Percentiles rank a stretch among this genome's conserved stretches.
Conservation (phyloP, 23 tunicate genomes). For the Halocynthia roretzi region DNA sequence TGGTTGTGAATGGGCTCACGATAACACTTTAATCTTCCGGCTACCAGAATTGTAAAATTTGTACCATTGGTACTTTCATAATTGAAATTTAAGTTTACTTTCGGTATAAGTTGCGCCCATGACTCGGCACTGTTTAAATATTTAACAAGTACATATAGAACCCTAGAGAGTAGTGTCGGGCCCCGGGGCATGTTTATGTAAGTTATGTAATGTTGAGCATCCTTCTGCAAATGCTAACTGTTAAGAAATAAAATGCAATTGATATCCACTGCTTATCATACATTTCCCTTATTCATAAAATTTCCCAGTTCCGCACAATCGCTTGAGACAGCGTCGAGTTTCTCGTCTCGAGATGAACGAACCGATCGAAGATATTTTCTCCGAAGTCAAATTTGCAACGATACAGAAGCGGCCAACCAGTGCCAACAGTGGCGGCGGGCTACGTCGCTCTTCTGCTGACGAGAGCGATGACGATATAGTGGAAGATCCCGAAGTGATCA, state of each 20-base stretch:
- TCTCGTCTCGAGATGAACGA: constrained; percentile 85
- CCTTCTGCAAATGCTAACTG: too few relatives aligned
- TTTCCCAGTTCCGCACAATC: constrained; percentile 4
- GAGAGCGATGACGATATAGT: constrained; percentile 41
- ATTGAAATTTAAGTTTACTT: too few relatives aligned
- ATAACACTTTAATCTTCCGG: too few relatives aligned
- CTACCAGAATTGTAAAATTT: too few relatives aligned
- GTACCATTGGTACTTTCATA: too few relatives aligned
- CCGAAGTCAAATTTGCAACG: constrained; percentile 58
- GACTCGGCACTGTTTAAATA: too few relatives aligned
- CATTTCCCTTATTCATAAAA: neutral
- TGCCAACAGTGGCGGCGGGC: neutral
- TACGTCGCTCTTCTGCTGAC: neutral
- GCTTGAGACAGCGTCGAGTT: constrained; percentile 42
- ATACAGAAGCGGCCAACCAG: constrained; percentile 33
- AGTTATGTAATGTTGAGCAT: too few relatives aligned
- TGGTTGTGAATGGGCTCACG: too few relatives aligned
- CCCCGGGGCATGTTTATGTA: too few relatives aligned
- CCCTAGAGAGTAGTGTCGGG: too few relatives aligned
- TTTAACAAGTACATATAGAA: too few relatives aligned
- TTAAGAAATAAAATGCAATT: neutral
- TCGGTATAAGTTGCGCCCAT: too few relatives aligned
- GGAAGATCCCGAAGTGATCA: constrained; percentile 64
- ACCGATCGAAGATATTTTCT: constrained; percentile 89
- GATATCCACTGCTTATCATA: neutral